phyloP scores from a whole-genome alignment of 2,888 invertebrate species.

The Archaeoteleia sp. region DNA sequence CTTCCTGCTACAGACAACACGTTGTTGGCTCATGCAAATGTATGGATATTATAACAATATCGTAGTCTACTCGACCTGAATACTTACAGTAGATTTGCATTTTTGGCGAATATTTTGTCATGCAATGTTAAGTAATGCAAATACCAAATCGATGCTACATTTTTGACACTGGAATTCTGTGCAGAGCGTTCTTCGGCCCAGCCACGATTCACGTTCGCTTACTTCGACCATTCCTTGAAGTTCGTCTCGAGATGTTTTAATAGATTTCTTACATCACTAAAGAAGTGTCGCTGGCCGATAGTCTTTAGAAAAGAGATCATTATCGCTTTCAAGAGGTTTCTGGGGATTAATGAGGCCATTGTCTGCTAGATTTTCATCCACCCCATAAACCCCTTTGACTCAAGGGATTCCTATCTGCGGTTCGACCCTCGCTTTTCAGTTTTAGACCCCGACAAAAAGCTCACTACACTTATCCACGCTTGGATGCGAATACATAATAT shows the following conservation, averaged over 20 bases:
- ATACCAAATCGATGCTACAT: slow-evolving; percentile 46
- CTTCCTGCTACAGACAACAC: slow-evolving; percentile 47
- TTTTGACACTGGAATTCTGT: slow-evolving; percentile 32
- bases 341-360: slow-evolving; percentile 69
- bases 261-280: slow-evolving; percentile 35
- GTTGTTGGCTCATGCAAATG: slow-evolving; percentile 53
- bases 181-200: too few species aligned
- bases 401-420: slow-evolving; percentile 54
- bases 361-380: slow-evolving; percentile 66
- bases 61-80: slow-evolving; percentile 48
- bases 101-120: slow-evolving; percentile 55
- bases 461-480: slow-evolving; percentile 52
- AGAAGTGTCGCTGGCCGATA: slow-evolving; percentile 45
- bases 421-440: slow-evolving; percentile 53
- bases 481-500: slow-evolving; percentile 50
- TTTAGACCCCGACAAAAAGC: slow-evolving; percentile 50
- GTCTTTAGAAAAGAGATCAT: slow-evolving; percentile 49
- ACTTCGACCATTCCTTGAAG: neutral
- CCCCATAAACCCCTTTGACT: slow-evolving; percentile 69
- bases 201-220: too few species aligned
- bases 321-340: slow-evolving; percentile 58
- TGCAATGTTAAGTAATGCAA: slow-evolving; percentile 54
- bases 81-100: slow-evolving; percentile 53
- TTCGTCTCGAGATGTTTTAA: slow-evolving; percentile 28
- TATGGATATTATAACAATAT: slow-evolving; percentile 54